Conservation (phyloP, 2,113 vertebrate genomes). For the Perca flavescens region DNA sequence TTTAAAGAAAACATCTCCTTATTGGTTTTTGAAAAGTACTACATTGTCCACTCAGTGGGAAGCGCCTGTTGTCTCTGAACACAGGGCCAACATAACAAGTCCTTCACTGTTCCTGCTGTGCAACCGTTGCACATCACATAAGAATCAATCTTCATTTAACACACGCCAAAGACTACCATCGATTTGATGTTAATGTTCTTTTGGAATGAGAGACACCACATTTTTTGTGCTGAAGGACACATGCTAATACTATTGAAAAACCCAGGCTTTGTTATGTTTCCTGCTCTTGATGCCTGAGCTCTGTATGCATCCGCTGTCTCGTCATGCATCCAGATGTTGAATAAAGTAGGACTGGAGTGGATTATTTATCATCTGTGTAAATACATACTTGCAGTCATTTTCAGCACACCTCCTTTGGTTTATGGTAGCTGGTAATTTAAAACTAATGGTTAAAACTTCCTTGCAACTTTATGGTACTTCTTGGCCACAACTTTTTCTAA, state of each 20-base stretch:
- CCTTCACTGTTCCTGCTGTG: background rate
- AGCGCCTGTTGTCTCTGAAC: background rate
- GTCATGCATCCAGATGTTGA: constrained; percentile 1
- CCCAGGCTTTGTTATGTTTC: background rate
- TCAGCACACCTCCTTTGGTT: background rate
- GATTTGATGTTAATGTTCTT: background rate
- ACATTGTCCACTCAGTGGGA: background rate
- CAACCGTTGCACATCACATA: background rate
- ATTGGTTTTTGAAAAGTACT: constrained; percentile 4
- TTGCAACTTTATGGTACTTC: background rate
- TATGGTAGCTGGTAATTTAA: background rate
- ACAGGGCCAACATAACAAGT: background rate
- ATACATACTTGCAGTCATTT: background rate
- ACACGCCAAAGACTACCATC: background rate
- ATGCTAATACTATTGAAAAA: background rate
- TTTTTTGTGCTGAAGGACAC: background rate
- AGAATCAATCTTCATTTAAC: background rate
- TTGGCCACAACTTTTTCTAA: background rate
- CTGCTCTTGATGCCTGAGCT: background rate
- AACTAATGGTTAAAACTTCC: background rate
- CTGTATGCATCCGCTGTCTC: background rate
- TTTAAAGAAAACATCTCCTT: background rate
- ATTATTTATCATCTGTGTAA: constrained; percentile 17
- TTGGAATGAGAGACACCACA: too few species aligned
- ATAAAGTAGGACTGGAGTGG: background rate